phyloP scores from a whole-genome alignment of 2,888 invertebrate genomes.

The Eristalinus aeneus region DNA sequence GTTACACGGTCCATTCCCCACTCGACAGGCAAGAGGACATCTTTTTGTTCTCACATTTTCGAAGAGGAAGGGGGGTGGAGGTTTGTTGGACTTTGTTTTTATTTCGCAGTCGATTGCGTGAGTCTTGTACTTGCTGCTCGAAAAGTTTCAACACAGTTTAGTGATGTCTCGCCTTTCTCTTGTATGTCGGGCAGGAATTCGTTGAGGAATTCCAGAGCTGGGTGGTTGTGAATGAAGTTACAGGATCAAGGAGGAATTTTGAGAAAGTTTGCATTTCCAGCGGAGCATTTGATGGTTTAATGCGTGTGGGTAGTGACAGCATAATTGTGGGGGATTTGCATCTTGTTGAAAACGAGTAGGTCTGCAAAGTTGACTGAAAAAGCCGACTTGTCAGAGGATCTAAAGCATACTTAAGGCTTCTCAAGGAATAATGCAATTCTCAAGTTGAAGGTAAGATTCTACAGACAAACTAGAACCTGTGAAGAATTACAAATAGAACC shows the following conservation, averaged over 20 bases:
- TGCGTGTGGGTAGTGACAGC: background rate
- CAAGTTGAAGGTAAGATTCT: no score
- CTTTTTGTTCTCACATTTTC: background rate
- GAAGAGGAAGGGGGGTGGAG: background rate
- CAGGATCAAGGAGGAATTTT: slow-evolving; percentile 16
- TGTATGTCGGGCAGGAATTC: slow-evolving; percentile 22
- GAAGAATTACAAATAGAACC: no score
- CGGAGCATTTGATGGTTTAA: slow-evolving; percentile 8
- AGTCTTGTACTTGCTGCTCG: slow-evolving; percentile 7
- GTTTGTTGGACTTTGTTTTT: background rate
- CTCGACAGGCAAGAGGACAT: background rate
- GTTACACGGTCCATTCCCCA: background rate
- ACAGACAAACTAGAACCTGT: no score
- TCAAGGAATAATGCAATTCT: no score
- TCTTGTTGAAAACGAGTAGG: background rate
- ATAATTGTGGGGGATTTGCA: background rate
- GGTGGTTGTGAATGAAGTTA: background rate
- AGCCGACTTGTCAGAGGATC: no score
- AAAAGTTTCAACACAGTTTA: slow-evolving; percentile 20
- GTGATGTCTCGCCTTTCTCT: background rate
- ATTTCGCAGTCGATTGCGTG: slow-evolving; percentile 32
- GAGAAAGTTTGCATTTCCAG: background rate
- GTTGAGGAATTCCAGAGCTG: slow-evolving; percentile 3
- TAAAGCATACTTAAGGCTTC: no score
- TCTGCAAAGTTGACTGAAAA: background rate